phyloP scores from a whole-genome alignment of 1,140 invertebrate species.

The Drosophila murphyi region DNA sequence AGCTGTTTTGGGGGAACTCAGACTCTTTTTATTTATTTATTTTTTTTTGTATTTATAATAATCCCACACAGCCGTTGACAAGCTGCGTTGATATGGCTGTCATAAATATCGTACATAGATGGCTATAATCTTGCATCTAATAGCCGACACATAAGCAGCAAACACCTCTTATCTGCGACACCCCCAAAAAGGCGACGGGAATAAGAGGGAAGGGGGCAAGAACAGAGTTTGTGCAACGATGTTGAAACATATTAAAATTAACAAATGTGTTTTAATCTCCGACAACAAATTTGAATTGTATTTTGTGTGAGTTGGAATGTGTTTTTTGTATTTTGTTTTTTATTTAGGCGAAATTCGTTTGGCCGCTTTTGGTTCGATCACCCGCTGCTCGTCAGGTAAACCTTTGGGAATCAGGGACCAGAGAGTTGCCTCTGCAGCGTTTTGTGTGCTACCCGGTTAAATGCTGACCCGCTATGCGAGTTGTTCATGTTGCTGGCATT shows the following conservation, averaged over 20 bases:
- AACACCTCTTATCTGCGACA: slow-evolving; percentile 41
- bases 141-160: slow-evolving; percentile 32
- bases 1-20: slow-evolving; percentile 28
- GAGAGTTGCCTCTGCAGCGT: slow-evolving; percentile 50
- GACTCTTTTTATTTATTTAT: background rate
- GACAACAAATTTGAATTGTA: slow-evolving; percentile 80
- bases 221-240: slow-evolving; percentile 62
- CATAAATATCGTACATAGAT: slow-evolving; percentile 29
- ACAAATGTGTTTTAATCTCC: slow-evolving; percentile 81
- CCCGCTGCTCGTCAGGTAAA: slow-evolving; percentile 67
- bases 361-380: slow-evolving; percentile 31
- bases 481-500: slow-evolving; percentile 31
- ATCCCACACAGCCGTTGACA: slow-evolving; percentile 40
- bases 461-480: slow-evolving; percentile 47
- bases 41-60: slow-evolving; percentile 2
- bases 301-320: slow-evolving; percentile 26
- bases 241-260: slow-evolving; percentile 80
- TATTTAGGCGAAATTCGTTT: slow-evolving; percentile 57
- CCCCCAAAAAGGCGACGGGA: background rate
- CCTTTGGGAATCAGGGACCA: slow-evolving; percentile 15
- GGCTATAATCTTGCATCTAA: slow-evolving; percentile 24
- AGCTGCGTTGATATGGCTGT: slow-evolving; percentile 45
- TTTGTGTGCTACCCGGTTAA: slow-evolving; percentile 57
- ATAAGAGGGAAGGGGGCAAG: slow-evolving; percentile 1
- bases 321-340: slow-evolving; percentile 16